A percentile compares a stretch with the other conserved stretches of the same genome.
Evolutionary conservation across 2,113 vertebrate genomes (phyloP).

Genomic region (Dissostichus mawsoni): DNA sequence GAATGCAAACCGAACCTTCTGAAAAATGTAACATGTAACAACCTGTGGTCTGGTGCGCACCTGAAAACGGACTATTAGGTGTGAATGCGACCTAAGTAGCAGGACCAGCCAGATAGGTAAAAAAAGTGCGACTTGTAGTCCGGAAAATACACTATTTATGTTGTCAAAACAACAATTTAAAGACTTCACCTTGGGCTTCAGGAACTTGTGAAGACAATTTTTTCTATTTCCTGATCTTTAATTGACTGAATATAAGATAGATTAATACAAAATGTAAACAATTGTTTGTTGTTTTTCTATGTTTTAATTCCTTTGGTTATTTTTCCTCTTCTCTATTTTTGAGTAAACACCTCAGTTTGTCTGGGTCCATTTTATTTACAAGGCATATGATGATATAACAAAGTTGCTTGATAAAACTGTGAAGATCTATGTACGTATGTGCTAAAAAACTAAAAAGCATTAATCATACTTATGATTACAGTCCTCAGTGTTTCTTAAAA

Average conservation of each 20-base stretch:
- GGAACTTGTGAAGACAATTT: not conserved
- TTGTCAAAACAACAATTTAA: not conserved
- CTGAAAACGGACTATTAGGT: too few species aligned
- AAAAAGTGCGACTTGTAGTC: too few species aligned
- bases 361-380: not conserved
- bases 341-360: not conserved
- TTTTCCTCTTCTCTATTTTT: not conserved
- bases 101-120: too few species aligned
- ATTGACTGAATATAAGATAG: not conserved
- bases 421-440: not conserved
- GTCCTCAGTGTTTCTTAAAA: constrained; percentile 26
- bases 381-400: not conserved
- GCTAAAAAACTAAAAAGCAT: not conserved
- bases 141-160: too few species aligned
- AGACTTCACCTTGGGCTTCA: not conserved
- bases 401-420: not conserved
- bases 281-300: not conserved
- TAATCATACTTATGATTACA: not conserved
- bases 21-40: too few species aligned
- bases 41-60: too few species aligned
- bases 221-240: too few species aligned
- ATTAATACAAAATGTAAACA: not conserved
- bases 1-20: too few species aligned
- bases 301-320: not conserved
- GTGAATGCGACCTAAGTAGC: too few species aligned